Percentiles rank a stretch among this genome's conserved stretches.
phyloP scores from a whole-genome alignment of 2,888 invertebrate genomes.

The Sminthurinus aureus region DNA sequence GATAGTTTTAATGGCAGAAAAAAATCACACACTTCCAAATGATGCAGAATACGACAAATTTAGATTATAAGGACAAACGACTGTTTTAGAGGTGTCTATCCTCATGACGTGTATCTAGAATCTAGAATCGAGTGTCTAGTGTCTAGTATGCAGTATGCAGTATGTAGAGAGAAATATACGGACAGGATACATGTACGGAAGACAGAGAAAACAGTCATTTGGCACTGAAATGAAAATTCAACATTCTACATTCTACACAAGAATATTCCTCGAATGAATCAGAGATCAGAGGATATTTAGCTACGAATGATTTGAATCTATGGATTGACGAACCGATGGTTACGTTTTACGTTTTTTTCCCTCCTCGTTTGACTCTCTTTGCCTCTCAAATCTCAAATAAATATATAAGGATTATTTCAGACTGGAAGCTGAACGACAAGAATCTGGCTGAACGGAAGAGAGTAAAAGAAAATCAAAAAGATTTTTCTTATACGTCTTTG shows the following conservation, averaged over 20 bases:
- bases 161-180: not conserved
- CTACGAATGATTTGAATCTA: conserved; percentile 16
- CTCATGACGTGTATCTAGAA: not conserved
- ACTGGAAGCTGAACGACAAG: not conserved
- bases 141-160: not conserved
- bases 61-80: not conserved
- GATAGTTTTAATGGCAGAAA: not conserved
- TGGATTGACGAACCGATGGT: conserved; percentile 9
- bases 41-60: not conserved
- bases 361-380: not conserved
- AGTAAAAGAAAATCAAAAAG: too few species aligned
- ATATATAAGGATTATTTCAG: conserved; percentile 10
- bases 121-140: not conserved
- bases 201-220: conserved; percentile 14
- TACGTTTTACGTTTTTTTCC: not conserved
- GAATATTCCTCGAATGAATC: conserved; percentile 15
- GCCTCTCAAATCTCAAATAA: not conserved
- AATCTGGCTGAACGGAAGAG: too few species aligned
- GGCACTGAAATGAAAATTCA: conserved; percentile 29
- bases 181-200: not conserved
- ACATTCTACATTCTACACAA: not conserved
- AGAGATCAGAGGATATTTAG: conserved; percentile 23
- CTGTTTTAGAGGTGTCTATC: not conserved
- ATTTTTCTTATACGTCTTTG: not conserved
- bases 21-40: not conserved